Evolutionary conservation across 2,113 vertebrate genomes (phyloP).

Genomic region (Vombatus ursinus): DNA sequence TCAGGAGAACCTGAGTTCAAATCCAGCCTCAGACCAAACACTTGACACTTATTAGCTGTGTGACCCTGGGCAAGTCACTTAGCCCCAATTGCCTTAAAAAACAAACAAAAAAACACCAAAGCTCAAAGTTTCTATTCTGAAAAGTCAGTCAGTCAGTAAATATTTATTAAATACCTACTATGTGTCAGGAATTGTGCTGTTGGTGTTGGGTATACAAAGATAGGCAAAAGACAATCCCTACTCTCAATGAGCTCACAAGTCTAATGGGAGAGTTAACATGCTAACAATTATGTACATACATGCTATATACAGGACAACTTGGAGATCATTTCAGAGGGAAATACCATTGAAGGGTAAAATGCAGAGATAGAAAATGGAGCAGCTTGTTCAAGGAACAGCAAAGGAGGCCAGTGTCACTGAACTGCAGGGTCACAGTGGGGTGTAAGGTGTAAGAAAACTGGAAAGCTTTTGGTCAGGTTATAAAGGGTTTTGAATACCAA

Average conservation of each 20-base stretch:
- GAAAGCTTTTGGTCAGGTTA: neutral
- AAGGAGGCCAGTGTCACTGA: neutral
- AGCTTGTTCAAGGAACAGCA: neutral
- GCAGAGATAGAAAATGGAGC: neutral
- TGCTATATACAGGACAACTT: neutral
- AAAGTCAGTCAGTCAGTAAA: neutral
- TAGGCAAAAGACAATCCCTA: neutral
- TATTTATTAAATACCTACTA: neutral
- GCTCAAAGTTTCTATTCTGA: neutral
- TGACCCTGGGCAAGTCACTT: no score
- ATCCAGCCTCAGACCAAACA: no score
- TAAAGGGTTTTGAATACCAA: neutral
- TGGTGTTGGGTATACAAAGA: neutral
- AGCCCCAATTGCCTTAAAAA: no score
- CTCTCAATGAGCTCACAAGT: neutral
- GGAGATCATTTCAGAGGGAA: neutral
- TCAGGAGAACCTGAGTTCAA: no score
- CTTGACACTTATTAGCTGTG: no score
- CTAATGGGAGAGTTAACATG: neutral
- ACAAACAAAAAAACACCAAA: neutral
- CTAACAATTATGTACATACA: neutral
- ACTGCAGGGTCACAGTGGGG: no score
- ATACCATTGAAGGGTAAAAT: neutral
- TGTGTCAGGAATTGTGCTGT: neutral
- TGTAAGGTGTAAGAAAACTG: neutral